These are phyloP conservation scores for Melangyna quadrimaculata DNA, from an alignment of 2,888 invertebrate species.

Conservation along the genomic window DNA sequence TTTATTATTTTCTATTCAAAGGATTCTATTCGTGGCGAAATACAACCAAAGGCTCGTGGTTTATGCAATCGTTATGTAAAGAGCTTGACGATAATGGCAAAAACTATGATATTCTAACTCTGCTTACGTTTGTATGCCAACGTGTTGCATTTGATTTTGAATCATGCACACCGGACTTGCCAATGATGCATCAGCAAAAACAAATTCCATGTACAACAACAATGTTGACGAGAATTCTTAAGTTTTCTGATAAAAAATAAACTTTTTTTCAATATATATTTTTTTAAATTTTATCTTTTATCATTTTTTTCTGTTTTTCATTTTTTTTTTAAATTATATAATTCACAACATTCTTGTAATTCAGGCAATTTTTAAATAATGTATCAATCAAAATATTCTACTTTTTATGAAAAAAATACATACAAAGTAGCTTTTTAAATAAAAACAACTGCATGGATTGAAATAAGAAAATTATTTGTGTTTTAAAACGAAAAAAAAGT, in stretches of 20 bases:
- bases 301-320: neutral
- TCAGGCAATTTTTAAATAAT: neutral
- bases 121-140: slow-evolving; percentile 92
- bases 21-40: slow-evolving; percentile 98
- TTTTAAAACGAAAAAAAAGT: neutral
- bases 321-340: neutral
- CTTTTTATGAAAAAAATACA: neutral
- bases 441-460: neutral
- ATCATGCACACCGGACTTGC: slow-evolving; percentile 90
- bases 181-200: slow-evolving; percentile 93
- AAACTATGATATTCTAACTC: slow-evolving; percentile 90
- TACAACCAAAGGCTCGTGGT: slow-evolving; percentile 97
- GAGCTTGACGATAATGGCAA: slow-evolving; percentile 89
- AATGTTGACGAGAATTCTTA: slow-evolving; percentile 92
- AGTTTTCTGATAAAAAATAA: slow-evolving; percentile 83
- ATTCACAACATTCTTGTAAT: neutral
- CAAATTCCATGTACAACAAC: slow-evolving; percentile 96
- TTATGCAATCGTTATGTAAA: slow-evolving; percentile 94
- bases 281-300: neutral
- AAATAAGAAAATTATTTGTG: neutral
- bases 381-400: neutral
- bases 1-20: slow-evolving; percentile 76
- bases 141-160: slow-evolving; percentile 95
- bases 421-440: neutral
- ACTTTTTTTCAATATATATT: neutral